phyloP scores from a whole-genome alignment of 2,888 invertebrate species.

The Lasioglossum vierecki region DNA sequence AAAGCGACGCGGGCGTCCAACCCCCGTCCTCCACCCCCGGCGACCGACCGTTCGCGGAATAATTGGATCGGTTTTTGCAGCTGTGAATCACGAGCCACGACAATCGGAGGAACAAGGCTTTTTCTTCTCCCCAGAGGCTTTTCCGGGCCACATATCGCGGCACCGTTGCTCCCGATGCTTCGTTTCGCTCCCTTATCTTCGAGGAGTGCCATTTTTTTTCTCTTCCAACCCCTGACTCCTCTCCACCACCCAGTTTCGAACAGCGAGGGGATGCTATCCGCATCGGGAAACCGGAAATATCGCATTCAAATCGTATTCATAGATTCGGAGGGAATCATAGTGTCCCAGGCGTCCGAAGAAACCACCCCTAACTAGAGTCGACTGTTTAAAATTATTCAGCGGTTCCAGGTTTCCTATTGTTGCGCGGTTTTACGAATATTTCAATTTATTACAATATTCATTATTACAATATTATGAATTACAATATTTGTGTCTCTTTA shows the following conservation, averaged over 20 bases:
- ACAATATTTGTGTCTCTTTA: too few relatives aligned
- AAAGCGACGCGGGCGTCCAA: slow-evolving; percentile 18
- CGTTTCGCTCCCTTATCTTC: slow-evolving; percentile 40
- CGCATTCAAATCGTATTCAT: neutral
- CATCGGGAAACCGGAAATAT: neutral
- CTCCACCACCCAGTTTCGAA: neutral
- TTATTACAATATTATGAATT: too few relatives aligned
- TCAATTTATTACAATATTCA: too few relatives aligned
- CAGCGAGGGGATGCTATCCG: neutral
- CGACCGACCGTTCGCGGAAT: slow-evolving; percentile 47
- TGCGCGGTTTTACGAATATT: neutral
- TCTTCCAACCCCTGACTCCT: too few relatives aligned
- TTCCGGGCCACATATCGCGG: slow-evolving; percentile 40
- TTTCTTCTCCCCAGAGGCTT: slow-evolving; percentile 33
- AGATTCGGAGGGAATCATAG: neutral
- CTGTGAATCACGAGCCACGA: slow-evolving; percentile 58
- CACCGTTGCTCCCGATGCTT: slow-evolving; percentile 12
- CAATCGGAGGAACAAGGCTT: slow-evolving; percentile 53
- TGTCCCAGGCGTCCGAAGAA: too few relatives aligned
- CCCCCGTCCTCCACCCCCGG: neutral
- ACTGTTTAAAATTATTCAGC: neutral
- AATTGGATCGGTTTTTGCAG: slow-evolving; percentile 70
- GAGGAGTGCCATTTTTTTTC: slow-evolving; percentile 28
- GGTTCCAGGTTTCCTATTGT: neutral
- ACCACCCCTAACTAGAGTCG: neutral